A percentile compares a stretch with the other conserved stretches of the same genome.
Evolutionary conservation across 2,888 invertebrate species (phyloP).

Genomic region (Uloborus plumipes): DNA sequence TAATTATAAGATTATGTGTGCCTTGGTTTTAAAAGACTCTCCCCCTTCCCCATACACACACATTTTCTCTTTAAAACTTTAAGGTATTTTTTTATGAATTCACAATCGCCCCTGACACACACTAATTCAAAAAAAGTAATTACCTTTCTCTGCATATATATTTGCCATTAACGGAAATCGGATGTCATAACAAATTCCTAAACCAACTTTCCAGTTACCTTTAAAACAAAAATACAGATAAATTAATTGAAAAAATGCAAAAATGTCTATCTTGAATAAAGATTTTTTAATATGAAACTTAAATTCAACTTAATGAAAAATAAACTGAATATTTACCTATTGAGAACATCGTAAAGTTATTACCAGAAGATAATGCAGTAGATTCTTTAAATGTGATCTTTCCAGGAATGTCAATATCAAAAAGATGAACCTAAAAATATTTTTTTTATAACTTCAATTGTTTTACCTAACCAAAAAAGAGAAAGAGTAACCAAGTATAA

Average conservation of each 20-base stretch:
- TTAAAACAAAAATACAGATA: constrained; percentile 12
- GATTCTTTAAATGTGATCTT: constrained; percentile 95
- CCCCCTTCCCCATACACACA: too few species aligned
- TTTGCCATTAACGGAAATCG: constrained; percentile 89
- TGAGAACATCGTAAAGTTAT: constrained; percentile 81
- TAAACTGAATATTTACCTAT: constrained; percentile 71
- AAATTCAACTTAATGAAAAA: background rate
- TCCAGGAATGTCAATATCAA: constrained; percentile 94
- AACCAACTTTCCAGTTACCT: constrained; percentile 81
- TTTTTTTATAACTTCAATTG: background rate
- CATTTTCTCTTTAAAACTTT: too few species aligned
- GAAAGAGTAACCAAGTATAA: too few species aligned
- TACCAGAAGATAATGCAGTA: constrained; percentile 83
- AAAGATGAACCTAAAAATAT: constrained; percentile 83
- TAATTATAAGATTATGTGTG: too few species aligned
- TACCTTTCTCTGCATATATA: constrained; percentile 72
- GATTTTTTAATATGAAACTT: background rate
- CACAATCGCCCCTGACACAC: too few species aligned
- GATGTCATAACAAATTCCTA: constrained; percentile 96
- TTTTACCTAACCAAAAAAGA: too few species aligned
- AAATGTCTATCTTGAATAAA: background rate
- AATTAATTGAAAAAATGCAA: constrained; percentile 14
- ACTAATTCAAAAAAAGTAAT: constrained; percentile 69
- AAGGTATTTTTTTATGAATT: too few species aligned
- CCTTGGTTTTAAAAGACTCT: too few species aligned